A percentile compares a stretch with the other conserved stretches of the same genome.
Evolutionary conservation across 1,140 invertebrate species (phyloP).

Genomic region (Calosoma granatense): DNA sequence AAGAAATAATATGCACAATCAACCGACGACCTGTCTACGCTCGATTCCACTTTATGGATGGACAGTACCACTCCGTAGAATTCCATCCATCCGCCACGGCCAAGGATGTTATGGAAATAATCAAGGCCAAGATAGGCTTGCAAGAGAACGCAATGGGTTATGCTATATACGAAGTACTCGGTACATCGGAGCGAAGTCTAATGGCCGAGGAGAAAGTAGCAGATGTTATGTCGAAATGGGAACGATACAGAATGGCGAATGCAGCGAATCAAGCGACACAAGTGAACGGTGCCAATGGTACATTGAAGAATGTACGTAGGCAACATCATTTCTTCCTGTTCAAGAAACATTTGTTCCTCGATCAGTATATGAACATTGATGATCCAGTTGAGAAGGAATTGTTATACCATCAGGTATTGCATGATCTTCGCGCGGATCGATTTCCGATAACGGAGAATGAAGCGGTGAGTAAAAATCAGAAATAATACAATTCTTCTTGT

Average conservation of each 20-base stretch:
- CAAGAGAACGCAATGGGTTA: constrained; percentile 62
- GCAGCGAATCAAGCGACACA: constrained; percentile 37
- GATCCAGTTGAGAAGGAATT: constrained; percentile 92
- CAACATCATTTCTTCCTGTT: constrained; percentile 64
- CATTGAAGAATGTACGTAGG: constrained; percentile 35
- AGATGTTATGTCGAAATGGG: constrained; percentile 94
- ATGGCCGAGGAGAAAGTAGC: constrained; percentile 78
- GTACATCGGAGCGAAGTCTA: constrained; percentile 73
- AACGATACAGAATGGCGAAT: constrained; percentile 61
- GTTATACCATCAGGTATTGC: constrained; percentile 90
- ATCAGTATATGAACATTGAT: constrained; percentile 69
- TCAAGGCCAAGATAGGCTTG: constrained; percentile 88
- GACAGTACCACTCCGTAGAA: constrained; percentile 88
- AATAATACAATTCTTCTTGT: neutral
- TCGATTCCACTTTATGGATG: constrained; percentile 87
- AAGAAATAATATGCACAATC: constrained; percentile 88
- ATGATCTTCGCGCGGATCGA: constrained; percentile 78
- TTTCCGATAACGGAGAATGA: constrained; percentile 88
- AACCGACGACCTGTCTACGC: constrained; percentile 84
- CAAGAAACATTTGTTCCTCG: constrained; percentile 89
- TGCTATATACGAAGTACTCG: constrained; percentile 47
- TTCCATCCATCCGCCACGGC: constrained; percentile 91
- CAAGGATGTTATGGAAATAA: constrained; percentile 78
- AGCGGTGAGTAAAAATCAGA: constrained; percentile 60
- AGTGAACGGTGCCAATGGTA: constrained; percentile 27